A percentile compares a stretch with the other conserved stretches of the same genome.
Conservation (phyloP, 2,797 vertebrate species). For the Halcyon badia region DNA sequence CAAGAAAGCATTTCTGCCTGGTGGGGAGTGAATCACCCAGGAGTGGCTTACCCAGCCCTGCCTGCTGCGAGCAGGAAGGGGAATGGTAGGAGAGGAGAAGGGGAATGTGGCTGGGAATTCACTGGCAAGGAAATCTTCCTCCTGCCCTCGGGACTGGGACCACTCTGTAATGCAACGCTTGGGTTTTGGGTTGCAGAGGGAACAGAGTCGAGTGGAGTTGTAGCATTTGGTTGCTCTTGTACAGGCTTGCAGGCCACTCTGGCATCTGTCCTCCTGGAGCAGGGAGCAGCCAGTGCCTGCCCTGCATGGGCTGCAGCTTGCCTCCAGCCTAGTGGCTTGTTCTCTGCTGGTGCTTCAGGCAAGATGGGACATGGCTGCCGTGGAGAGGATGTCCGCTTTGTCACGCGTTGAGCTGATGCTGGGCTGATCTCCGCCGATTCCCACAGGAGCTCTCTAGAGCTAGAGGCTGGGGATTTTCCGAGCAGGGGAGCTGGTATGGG, state of each 20-base stretch:
- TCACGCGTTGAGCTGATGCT: not conserved
- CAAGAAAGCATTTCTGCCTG: constrained; percentile 58
- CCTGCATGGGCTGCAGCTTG: not conserved
- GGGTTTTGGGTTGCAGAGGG: not conserved
- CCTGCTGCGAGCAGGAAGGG: not conserved
- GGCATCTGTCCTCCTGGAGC: not conserved
- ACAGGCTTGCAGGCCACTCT: not conserved
- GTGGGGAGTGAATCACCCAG: constrained; percentile 75
- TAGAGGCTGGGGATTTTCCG: not conserved
- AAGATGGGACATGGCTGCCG: not conserved
- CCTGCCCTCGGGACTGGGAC: not conserved
- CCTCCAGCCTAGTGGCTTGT: not conserved
- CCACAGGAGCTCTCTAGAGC: not conserved
- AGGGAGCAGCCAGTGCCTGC: not conserved
- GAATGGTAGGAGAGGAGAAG: not conserved
- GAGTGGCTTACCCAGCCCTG: constrained; percentile 60
- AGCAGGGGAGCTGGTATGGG: not conserved
- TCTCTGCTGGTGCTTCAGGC: not conserved
- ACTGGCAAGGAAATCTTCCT: not conserved
- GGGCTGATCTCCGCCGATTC: not conserved
- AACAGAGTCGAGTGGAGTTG: not conserved
- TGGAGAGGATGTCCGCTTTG: not conserved
- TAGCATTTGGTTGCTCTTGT: not conserved
- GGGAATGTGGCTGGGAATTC: not conserved
- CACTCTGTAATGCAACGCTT: accelerated